Percentiles rank a stretch among this genome's conserved stretches.
Evolutionary conservation across 1,140 invertebrate species (phyloP).

Genomic region (Grapholita molesta): DNA sequence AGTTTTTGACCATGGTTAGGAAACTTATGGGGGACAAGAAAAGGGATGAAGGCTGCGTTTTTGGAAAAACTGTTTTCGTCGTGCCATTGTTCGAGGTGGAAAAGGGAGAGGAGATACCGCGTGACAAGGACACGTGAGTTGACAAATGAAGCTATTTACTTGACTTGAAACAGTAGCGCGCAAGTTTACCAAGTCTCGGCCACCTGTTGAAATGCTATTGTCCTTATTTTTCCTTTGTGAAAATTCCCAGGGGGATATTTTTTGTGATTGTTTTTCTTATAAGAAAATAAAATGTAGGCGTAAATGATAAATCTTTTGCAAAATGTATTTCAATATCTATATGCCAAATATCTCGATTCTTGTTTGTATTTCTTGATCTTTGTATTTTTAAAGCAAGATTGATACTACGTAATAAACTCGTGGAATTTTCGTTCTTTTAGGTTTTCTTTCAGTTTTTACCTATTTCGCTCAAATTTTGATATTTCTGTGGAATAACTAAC

Average conservation of each 20-base stretch:
- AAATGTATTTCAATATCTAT: too few relatives aligned
- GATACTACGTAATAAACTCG: too few relatives aligned
- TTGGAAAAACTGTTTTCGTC: constrained; percentile 81
- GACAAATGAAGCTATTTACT: constrained; percentile 40
- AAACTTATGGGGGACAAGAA: constrained; percentile 68
- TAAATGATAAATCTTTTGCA: neutral
- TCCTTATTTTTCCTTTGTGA: constrained; percentile 7
- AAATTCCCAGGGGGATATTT: neutral
- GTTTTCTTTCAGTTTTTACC: too few relatives aligned
- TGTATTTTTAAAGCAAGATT: neutral
- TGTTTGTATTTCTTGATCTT: neutral
- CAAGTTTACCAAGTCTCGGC: neutral
- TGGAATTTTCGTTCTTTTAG: too few relatives aligned
- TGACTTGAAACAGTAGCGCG: neutral
- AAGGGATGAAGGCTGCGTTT: constrained; percentile 58
- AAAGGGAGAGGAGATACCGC: constrained; percentile 79
- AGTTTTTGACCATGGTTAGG: constrained; percentile 81
- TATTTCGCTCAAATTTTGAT: too few relatives aligned
- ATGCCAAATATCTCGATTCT: neutral
- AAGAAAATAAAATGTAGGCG: too few relatives aligned
- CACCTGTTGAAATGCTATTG: constrained; percentile 3
- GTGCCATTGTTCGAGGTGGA: constrained; percentile 88
- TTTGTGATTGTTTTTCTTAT: neutral
- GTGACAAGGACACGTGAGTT: constrained; percentile 78
- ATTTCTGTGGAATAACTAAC: too few relatives aligned